Conservation (phyloP, 2,113 vertebrate genomes). For the Eurypyga helias region DNA sequence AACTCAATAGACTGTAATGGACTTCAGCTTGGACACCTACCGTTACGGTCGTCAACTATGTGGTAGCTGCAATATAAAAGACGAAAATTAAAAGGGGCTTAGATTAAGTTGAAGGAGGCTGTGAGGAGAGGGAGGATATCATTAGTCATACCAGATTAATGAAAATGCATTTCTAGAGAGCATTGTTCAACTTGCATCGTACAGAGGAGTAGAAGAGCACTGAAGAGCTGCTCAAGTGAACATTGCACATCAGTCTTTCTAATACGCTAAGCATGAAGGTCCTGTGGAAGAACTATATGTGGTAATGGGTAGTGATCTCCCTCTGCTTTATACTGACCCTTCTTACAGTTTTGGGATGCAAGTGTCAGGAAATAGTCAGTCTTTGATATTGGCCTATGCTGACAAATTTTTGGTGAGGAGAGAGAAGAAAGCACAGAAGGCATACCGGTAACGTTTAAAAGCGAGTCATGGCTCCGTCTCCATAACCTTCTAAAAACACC, state of each 20-base stretch:
- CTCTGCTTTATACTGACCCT: neutral
- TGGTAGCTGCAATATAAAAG: neutral
- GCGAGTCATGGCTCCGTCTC: neutral
- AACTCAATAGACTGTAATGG: neutral
- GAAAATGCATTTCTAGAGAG: neutral
- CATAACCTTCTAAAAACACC: fast-evolving
- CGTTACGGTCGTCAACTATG: neutral
- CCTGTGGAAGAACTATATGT: neutral
- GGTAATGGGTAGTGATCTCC: neutral
- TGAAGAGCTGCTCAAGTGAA: neutral
- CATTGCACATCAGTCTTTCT: neutral
- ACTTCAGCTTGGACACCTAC: neutral
- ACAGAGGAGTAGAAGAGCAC: neutral
- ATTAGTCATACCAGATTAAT: neutral
- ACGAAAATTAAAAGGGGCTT: neutral
- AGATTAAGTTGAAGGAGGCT: neutral
- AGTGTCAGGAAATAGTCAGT: neutral
- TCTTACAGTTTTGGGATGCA: neutral
- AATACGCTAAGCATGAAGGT: neutral
- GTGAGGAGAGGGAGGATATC: neutral
- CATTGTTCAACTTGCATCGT: neutral
- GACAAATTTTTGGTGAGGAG: neutral
- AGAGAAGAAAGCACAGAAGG: neutral
- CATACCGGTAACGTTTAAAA: neutral
- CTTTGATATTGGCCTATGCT: fast-evolving